A percentile compares a stretch with the other conserved stretches of the same genome.
These are phyloP conservation scores for Lysandra bellargus DNA, from an alignment of 2,888 invertebrate genomes.

Conservation along the genomic window DNA sequence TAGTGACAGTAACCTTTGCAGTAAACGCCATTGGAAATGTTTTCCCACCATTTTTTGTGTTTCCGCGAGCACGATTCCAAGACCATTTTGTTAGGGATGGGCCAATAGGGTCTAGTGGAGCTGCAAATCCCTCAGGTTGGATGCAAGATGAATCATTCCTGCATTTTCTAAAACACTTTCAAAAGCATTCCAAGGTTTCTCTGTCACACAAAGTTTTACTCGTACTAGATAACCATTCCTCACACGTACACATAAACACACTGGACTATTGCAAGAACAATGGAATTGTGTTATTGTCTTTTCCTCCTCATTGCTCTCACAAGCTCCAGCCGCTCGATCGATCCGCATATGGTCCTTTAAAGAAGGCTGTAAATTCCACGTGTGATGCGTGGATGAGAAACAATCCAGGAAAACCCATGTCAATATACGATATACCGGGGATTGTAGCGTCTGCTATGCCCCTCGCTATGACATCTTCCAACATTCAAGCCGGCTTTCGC, in stretches of 20 bases:
- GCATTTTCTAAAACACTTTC: neutral
- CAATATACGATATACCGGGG: conserved; percentile 17
- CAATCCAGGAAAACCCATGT: conserved; percentile 10
- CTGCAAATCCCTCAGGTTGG: neutral
- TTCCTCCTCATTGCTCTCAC: neutral
- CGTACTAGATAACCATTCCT: neutral
- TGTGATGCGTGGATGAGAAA: conserved; percentile 20
- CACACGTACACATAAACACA: neutral
- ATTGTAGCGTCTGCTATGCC: conserved; percentile 28
- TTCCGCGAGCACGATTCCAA: neutral
- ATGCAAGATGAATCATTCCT: neutral
- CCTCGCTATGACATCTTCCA: conserved; percentile 24
- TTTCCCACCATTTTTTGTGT: neutral
- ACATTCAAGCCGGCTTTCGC: conserved; percentile 23
- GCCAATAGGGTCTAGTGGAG: neutral
- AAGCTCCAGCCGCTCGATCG: conserved; percentile 39
- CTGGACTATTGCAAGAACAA: conserved; percentile 27
- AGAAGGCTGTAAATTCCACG: conserved; percentile 14
- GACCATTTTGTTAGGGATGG: neutral
- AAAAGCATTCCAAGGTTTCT: neutral
- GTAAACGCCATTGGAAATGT: neutral
- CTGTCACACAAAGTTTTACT: neutral
- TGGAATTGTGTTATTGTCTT: conserved; percentile 29
- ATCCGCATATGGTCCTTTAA: conserved; percentile 31
- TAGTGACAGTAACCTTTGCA: neutral